phyloP scores from a whole-genome alignment of 2,113 vertebrate genomes.

The Alexandromys fortis region DNA sequence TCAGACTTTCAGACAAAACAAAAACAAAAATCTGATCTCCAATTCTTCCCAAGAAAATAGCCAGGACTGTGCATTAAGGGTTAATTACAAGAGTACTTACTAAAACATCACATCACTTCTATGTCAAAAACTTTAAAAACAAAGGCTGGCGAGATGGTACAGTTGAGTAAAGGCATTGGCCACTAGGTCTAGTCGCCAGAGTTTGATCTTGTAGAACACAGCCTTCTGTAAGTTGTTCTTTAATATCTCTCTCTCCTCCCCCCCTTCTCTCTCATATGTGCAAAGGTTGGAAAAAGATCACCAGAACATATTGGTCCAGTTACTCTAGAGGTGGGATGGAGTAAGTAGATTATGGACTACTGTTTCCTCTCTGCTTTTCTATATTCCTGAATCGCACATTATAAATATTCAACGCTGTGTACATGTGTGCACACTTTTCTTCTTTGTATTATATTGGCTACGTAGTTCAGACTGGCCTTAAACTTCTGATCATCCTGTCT shows the following conservation, averaged over 20 bases:
- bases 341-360: not conserved
- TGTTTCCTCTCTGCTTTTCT: not conserved
- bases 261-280: too few relatives aligned
- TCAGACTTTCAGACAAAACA: not conserved
- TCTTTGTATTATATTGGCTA: not conserved
- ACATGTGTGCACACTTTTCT: not conserved
- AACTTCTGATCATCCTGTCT: not conserved
- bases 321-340: not conserved
- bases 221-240: not conserved
- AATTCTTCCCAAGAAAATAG: conserved; percentile 38
- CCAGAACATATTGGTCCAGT: not conserved
- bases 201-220: not conserved
- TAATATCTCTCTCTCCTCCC: too few relatives aligned
- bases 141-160: not conserved
- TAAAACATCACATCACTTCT: not conserved
- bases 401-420: not conserved
- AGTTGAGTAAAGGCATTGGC: not conserved
- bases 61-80: not conserved
- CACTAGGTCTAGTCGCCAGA: too few relatives aligned
- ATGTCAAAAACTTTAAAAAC: conserved; percentile 1
- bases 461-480: not conserved
- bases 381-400: not conserved
- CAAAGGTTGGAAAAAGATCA: not conserved
- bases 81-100: conserved; percentile 10
- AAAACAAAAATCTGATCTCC: not conserved